Evolutionary conservation across 2,113 vertebrate species (phyloP).

Genomic region (Turnix velox): DNA sequence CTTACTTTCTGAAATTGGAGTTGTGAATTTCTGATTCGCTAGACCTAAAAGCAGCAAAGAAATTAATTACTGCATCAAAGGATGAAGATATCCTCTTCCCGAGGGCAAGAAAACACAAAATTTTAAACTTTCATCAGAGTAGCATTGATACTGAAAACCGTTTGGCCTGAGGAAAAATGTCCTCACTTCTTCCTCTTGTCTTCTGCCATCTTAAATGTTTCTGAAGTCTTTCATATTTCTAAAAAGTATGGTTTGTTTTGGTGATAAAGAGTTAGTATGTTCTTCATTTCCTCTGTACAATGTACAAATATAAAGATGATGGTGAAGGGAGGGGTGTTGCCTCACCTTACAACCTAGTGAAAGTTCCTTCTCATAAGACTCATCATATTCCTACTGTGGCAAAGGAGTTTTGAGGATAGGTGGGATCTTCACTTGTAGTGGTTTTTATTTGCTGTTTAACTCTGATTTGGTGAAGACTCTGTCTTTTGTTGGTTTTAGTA

Average conservation of each 20-base stretch:
- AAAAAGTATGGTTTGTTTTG: not conserved
- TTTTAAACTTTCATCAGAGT: not conserved
- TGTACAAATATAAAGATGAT: not conserved
- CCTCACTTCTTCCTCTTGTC: not conserved
- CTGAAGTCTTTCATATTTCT: not conserved
- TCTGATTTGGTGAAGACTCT: not conserved
- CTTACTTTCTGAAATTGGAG: not conserved
- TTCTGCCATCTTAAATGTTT: not conserved
- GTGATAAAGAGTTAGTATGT: not conserved
- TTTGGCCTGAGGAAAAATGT: not conserved
- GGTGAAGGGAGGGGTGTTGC: not conserved
- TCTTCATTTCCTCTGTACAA: not conserved
- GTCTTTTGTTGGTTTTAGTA: not conserved
- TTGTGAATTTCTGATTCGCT: not conserved
- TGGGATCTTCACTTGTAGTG: not conserved
- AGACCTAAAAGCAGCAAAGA: not conserved
- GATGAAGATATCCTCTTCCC: not conserved
- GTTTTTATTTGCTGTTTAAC: not conserved
- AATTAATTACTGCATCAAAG: not conserved
- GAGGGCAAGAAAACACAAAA: not conserved
- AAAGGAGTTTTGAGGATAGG: not conserved
- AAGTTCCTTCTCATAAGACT: not conserved
- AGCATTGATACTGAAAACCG: not conserved
- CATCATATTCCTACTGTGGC: not conserved
- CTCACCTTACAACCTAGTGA: rapidly evolving